Evolutionary conservation across 2,888 invertebrate genomes (phyloP).

Genomic region (Diabrotica balteata): DNA sequence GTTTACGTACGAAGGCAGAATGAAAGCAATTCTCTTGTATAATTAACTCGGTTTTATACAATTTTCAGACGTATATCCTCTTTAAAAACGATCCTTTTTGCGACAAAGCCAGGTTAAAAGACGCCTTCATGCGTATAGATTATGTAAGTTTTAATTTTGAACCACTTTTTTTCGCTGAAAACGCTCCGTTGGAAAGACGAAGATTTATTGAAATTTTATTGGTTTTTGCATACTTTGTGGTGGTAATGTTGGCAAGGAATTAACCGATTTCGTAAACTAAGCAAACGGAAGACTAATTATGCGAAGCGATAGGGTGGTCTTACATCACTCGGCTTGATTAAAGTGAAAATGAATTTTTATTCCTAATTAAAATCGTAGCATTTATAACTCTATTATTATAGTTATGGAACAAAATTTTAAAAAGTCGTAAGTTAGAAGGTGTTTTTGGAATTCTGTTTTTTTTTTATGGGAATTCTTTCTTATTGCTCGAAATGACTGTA

Average conservation of each 20-base stretch:
- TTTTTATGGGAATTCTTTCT: too few relatives aligned
- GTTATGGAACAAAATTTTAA: too few relatives aligned
- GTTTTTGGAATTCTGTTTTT: too few relatives aligned
- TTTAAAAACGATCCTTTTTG: conserved; percentile 52
- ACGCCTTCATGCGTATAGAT: conserved; percentile 54
- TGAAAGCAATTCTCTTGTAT: conserved; percentile 58
- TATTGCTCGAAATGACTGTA: too few relatives aligned
- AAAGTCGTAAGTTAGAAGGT: too few relatives aligned
- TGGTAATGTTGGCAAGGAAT: conserved; percentile 12
- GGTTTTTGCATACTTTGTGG: conserved; percentile 41
- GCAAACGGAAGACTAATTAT: not conserved
- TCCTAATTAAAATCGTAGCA: too few relatives aligned
- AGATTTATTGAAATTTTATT: conserved; percentile 52
- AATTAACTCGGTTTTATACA: conserved; percentile 59
- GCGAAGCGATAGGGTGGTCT: not conserved
- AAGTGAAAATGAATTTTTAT: too few relatives aligned
- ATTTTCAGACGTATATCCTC: conserved; percentile 55
- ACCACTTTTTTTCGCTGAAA: conserved; percentile 28
- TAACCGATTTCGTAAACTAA: conserved; percentile 19
- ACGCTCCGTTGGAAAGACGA: conserved; percentile 44
- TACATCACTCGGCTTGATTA: too few relatives aligned
- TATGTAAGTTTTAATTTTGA: conserved; percentile 52
- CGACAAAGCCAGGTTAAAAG: conserved; percentile 51
- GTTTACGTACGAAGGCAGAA: conserved; percentile 49
- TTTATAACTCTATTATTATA: too few relatives aligned